Evolutionary conservation across 2,888 invertebrate genomes (phyloP).

Genomic region (Hymenopus coronatus): DNA sequence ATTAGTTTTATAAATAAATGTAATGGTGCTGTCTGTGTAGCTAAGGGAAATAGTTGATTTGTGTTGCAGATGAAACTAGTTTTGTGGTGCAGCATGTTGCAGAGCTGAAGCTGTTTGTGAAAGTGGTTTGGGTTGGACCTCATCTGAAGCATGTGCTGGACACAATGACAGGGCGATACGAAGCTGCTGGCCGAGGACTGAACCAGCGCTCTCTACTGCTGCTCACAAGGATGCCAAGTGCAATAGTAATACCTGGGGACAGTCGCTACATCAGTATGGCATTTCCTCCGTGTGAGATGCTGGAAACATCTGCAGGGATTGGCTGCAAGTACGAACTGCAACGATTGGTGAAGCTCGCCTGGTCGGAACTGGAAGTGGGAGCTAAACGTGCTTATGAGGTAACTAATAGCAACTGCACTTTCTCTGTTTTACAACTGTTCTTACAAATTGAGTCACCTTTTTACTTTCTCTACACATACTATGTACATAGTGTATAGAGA

Average conservation of each 20-base stretch:
- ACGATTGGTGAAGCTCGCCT: conserved; percentile 65
- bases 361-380: conserved; percentile 54
- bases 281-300: conserved; percentile 64
- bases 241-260: conserved; percentile 43
- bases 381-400: conserved; percentile 53
- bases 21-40: too few relatives aligned
- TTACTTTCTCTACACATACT: too few relatives aligned
- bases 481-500: too few relatives aligned
- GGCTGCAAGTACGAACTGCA: conserved; percentile 68
- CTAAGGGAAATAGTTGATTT: background rate
- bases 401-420: background rate
- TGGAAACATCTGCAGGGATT: conserved; percentile 59
- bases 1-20: too few relatives aligned
- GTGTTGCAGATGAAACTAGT: conserved; percentile 46
- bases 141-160: conserved; percentile 50
- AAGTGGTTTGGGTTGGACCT: conserved; percentile 67
- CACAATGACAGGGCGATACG: conserved; percentile 6
- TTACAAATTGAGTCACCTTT: too few relatives aligned
- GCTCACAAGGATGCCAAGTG: conserved; percentile 66
- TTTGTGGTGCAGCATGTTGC: conserved; percentile 61
- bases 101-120: conserved; percentile 58
- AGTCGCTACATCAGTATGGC: conserved; percentile 53
- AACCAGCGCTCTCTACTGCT: conserved; percentile 54
- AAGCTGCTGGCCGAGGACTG: background rate
- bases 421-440: too few relatives aligned